A percentile compares a stretch with the other conserved stretches of the same genome.
phyloP scores from a whole-genome alignment of 2,797 vertebrate genomes.

The Meda fulgida region DNA sequence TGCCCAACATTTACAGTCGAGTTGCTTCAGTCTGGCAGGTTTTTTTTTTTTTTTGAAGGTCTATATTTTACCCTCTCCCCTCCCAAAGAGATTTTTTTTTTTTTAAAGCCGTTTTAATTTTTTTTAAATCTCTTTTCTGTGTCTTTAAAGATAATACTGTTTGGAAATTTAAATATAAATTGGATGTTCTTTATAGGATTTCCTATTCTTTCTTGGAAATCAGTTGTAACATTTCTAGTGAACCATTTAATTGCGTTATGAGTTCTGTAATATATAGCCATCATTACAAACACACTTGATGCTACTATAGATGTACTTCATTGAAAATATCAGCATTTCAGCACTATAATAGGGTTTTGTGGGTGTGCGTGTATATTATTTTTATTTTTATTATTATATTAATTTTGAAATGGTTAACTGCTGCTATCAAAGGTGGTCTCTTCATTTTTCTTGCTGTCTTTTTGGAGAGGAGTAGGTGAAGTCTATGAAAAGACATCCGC shows the following conservation, averaged over 20 bases:
- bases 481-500: conserved; percentile 74
- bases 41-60: conserved; percentile 57
- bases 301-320: conserved; percentile 38
- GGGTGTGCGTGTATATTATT: neutral
- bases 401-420: conserved; percentile 72
- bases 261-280: conserved; percentile 67
- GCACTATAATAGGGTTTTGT: conserved; percentile 19
- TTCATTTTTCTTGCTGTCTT: conserved; percentile 60
- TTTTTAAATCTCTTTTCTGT: conserved; percentile 66
- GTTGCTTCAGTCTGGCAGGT: conserved; percentile 66
- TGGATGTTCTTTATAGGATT: conserved; percentile 72
- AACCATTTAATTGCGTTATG: conserved; percentile 73
- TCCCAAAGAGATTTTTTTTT: conserved; percentile 70
- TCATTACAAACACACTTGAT: conserved; percentile 70
- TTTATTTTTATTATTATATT: neutral
- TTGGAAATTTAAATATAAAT: conserved; percentile 70
- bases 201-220: conserved; percentile 53
- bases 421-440: conserved; percentile 78
- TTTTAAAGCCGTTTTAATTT: conserved; percentile 74
- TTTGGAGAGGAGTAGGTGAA: conserved; percentile 60
- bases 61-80: conserved; percentile 51
- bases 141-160: conserved; percentile 57
- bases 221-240: conserved; percentile 65
- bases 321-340: conserved; percentile 32
- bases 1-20: conserved; percentile 60